A percentile compares a stretch with the other conserved stretches of the same genome.
These are phyloP conservation scores for Sciurus niger DNA, from an alignment of 2,113 vertebrate species.

Conservation along the genomic window DNA sequence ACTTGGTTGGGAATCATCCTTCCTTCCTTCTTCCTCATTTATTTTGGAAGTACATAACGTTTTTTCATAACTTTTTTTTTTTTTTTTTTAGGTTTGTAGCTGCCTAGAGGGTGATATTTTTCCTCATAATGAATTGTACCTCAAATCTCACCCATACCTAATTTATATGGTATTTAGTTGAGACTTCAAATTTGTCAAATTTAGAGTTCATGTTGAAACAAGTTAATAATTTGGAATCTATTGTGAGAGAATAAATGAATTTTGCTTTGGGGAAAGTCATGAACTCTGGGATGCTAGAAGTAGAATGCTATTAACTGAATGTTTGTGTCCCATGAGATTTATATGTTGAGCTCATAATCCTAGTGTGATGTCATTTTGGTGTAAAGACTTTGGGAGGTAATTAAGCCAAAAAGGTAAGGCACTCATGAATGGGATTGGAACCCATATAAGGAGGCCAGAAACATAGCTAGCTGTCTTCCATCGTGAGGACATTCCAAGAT, in stretches of 20 bases:
- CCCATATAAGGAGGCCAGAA: rapidly evolving
- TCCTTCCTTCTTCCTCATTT: neutral
- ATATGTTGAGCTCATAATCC: neutral
- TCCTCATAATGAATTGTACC: neutral
- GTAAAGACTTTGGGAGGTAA: neutral
- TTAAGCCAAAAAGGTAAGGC: neutral
- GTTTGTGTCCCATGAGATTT: neutral
- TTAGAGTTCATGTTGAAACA: neutral
- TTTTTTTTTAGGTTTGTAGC: neutral
- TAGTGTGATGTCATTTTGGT: neutral
- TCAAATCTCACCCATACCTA: neutral
- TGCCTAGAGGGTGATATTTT: neutral
- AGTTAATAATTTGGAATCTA: neutral
- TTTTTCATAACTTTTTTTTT: neutral
- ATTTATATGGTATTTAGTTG: neutral
- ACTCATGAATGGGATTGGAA: too few relatives aligned
- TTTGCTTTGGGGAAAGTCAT: neutral
- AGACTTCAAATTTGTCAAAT: neutral
- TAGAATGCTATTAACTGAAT: neutral
- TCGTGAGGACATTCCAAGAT: too few relatives aligned
- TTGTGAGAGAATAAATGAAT: neutral
- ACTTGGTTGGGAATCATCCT: neutral
- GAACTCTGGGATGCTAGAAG: neutral
- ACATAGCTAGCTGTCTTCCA: neutral
- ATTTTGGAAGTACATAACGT: too few relatives aligned